Evolutionary conservation across 2,888 invertebrate genomes (phyloP).

Genomic region (Caenorhabditis sulstoni): DNA sequence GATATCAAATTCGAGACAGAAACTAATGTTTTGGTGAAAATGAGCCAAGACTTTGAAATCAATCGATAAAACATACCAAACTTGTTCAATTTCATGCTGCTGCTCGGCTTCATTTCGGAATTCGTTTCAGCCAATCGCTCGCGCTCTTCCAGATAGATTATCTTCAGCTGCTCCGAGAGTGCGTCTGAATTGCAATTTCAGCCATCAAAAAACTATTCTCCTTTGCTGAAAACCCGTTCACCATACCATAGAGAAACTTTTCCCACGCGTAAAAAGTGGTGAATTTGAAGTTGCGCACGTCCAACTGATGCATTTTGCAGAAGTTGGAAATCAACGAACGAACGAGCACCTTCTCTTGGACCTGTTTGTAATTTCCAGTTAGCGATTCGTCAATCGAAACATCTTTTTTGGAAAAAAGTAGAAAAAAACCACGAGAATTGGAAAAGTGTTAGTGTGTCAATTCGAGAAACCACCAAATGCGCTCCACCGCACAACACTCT

Average conservation of each 20-base stretch:
- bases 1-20: too few species aligned
- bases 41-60: too few species aligned
- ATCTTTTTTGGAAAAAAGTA: too few species aligned
- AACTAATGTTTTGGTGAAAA: too few species aligned
- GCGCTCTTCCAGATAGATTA: slow-evolving; percentile 78
- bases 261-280: slow-evolving; percentile 79
- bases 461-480: slow-evolving; percentile 4
- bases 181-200: slow-evolving; percentile 64
- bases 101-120: slow-evolving; percentile 26
- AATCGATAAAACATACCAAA: slow-evolving; percentile 41
- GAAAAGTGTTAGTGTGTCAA: too few species aligned
- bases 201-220: too few species aligned
- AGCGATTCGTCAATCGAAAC: too few species aligned
- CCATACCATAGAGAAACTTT: slow-evolving; percentile 78
- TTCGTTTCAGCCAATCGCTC: slow-evolving; percentile 62
- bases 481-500: slow-evolving; percentile 12
- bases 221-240: too few species aligned
- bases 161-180: slow-evolving; percentile 78
- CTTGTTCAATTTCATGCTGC: slow-evolving; percentile 40
- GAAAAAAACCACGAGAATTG: background rate
- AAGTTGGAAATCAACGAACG: slow-evolving; percentile 78
- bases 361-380: too few species aligned
- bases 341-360: slow-evolving; percentile 78
- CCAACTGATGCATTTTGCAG: slow-evolving; percentile 77
- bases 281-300: slow-evolving; percentile 75